These are phyloP conservation scores for Nymphalis c-album DNA, from an alignment of 2,888 invertebrate genomes.

Conservation along the genomic window DNA sequence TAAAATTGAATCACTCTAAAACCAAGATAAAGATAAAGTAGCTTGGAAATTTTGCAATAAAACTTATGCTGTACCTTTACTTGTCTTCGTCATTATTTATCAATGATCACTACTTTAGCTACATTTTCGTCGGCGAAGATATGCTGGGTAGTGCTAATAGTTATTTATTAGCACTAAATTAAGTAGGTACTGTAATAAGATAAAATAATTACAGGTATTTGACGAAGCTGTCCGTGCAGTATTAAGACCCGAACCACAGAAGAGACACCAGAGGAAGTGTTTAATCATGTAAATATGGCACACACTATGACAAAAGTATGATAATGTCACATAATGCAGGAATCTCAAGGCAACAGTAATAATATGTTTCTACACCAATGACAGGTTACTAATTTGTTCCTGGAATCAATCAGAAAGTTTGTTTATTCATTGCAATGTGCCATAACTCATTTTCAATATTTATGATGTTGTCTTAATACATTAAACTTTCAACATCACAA, in stretches of 20 bases:
- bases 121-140: too few relatives aligned
- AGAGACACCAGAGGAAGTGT: conserved; percentile 96
- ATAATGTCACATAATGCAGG: conserved; percentile 53
- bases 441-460: conserved; percentile 44
- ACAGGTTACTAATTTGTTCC: conserved; percentile 17
- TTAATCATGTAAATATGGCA: conserved; percentile 84
- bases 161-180: background rate
- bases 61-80: too few relatives aligned
- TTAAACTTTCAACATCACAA: conserved; percentile 54
- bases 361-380: conserved; percentile 75
- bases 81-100: too few relatives aligned
- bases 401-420: conserved; percentile 7
- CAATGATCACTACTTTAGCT: too few relatives aligned
- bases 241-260: conserved; percentile 97
- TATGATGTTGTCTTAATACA: conserved; percentile 2
- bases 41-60: too few relatives aligned
- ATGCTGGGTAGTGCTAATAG: background rate
- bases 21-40: too few relatives aligned
- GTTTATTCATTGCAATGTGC: conserved; percentile 46
- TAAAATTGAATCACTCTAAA: too few relatives aligned
- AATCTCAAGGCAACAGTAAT: conserved; percentile 74
- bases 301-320: conserved; percentile 57
- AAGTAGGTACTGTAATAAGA: background rate
- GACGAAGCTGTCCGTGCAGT: conserved; percentile 99
- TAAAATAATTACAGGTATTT: conserved; percentile 87